Base-by-base conservation (phyloP, 2,797 vertebrate genomes). In the Galagoides demidoff region DNA sequence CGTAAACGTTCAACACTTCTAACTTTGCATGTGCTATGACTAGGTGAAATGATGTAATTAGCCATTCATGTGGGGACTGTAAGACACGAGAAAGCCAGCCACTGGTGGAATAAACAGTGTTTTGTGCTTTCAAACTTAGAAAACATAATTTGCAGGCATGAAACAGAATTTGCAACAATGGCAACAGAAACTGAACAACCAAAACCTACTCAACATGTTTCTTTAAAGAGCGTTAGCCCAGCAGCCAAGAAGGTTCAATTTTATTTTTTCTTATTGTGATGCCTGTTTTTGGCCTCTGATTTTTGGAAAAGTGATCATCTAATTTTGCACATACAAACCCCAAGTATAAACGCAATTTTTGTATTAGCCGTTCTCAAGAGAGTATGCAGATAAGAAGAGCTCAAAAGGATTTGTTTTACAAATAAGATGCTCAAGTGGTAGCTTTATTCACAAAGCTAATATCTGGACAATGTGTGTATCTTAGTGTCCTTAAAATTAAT, bases 141-240 rank as follows among this genome's bases (percentile, higher is more conserved):
- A 97, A 98, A 98, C 68, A 76, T 52, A 97, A 93, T 97, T 66
- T 92, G 97, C 45, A 79, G 89, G 73, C 85, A 95, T 87, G 74
- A 95, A 98, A 95, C 57, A 96, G 94, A 97, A 97, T 96, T 93
- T 97, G 82, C 82, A 96, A 86, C 91, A 96, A 55, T 97, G 63
- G 88, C 87, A 76, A 95, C 20, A 71, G 49, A 76, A 94, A 49
- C 66, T 57, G 89, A 97, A 94, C 59, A 89, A 90, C 8, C 85
- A 92, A 45, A 89, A 78, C 68, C 83, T 4, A 91, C 45, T 19
- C 87, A 64, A 74, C 70, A 7, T 13, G 3, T 25, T 79, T 97
- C 19, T 45, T 92, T 95, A 85, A 93, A 93, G 22, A 95, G 22
- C 39, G 87, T 97, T 85, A 82, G 23, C 27, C 49, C 82, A 37